Evolutionary conservation across 2,113 vertebrate genomes (phyloP).

Genomic region (Merops nubicus): DNA sequence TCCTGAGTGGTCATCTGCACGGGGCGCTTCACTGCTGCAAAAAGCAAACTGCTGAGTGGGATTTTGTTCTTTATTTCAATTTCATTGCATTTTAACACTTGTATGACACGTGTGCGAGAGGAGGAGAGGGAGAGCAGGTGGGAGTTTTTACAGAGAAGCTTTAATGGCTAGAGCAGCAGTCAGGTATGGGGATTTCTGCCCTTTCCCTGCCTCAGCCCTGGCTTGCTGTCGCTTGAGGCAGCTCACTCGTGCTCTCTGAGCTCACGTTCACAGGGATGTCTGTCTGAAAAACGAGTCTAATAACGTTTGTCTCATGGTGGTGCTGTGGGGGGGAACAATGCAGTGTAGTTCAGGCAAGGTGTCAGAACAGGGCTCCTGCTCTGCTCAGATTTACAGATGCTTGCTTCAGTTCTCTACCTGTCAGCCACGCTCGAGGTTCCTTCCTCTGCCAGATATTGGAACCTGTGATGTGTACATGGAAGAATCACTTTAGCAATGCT

Average conservation of each 20-base stretch:
- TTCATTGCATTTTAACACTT: neutral
- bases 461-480: neutral
- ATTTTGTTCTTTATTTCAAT: neutral
- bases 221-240: neutral
- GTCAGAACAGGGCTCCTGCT: neutral
- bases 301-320: fast-evolving
- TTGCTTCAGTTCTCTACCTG: neutral
- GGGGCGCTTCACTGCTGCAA: neutral
- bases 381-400: neutral
- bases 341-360: neutral
- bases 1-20: neutral
- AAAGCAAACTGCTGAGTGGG: neutral
- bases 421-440: neutral
- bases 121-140: neutral
- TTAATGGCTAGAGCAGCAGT: neutral
- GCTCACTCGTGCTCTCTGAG: neutral
- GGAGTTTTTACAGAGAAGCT: neutral
- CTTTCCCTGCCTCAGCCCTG: neutral
- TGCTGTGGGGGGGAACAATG: neutral
- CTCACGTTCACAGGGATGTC: fast-evolving
- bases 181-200: fast-evolving
- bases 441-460: fast-evolving
- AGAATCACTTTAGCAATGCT: neutral
- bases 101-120: neutral
- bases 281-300: neutral